Evolutionary conservation across 1,140 invertebrate species (phyloP), one percentile per base, ranked within the genome.

Genomic region (Chironomus tepperi): DNA sequence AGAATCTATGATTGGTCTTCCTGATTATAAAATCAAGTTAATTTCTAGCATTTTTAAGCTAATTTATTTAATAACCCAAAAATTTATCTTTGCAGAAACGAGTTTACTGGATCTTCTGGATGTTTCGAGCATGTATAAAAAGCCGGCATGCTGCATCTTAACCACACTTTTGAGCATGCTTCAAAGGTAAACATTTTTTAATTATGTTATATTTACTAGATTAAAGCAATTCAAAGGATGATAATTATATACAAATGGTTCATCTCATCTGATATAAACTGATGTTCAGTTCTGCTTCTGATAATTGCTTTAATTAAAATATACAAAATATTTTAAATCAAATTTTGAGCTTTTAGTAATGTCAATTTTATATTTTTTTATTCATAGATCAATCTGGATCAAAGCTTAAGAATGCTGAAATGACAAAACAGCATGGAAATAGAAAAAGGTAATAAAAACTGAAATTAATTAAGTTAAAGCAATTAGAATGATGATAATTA

Each of bases 201-300:
- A n/a, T n/a, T n/a, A n/a, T n/a, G n/a, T n/a, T n/a, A n/a, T n/a
- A n/a, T 12, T n/a, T 1, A 1, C 15, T 1, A 15, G 15, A 15
- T n/a, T 57, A 57, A 57, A n/a, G 12, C 47, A n/a, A 5, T 57
- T 57, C 1, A n/a, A n/a, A 57, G 12, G 47, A 57, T 57, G n/a
- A 57, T 15, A 57, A 47, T n/a, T 57, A 57, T 15, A 15, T 57
- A 57, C 47, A 57, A 57, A 57, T 18, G 65, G 65, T 70, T 70
- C 65, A 70, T 70, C 65, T 21, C 65, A 18, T 18, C 65, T 70
- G 65, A 70, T 19, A 21, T 2, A 10, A 7, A 18, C 18, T 70
- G 65, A 70, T 70, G 65, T 7, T 70, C 65, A 70, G 65, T 70
- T 70, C 65, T 70, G 65, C 65, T 70, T 70, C 65, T 70, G 65